A percentile compares a stretch with the other conserved stretches of the same genome.
Evolutionary conservation across 2,888 invertebrate genomes (phyloP).

Genomic region (Diaprepes abbreviatus): DNA sequence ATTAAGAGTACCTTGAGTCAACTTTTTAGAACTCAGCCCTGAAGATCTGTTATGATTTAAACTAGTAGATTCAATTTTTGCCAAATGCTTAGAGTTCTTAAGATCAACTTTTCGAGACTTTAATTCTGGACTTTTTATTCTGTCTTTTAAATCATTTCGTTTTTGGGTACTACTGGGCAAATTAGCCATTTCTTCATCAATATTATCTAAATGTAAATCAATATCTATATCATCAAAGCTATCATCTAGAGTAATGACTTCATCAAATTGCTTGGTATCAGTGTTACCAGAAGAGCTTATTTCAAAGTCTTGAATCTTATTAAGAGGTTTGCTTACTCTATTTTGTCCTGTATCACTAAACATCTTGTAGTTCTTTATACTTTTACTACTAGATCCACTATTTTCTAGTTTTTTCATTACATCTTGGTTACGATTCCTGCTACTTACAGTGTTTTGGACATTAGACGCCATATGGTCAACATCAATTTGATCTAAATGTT

Average conservation of each 20-base stretch:
- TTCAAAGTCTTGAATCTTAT: background rate
- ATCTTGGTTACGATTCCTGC: background rate
- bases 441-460: too few relatives aligned
- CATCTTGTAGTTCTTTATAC: too few relatives aligned
- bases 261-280: background rate
- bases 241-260: slow-evolving; percentile 53
- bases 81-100: background rate
- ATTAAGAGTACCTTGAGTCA: slow-evolving; percentile 40
- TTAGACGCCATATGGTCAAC: background rate
- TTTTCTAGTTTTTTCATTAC: background rate
- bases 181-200: slow-evolving; percentile 46
- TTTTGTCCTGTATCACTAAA: too few relatives aligned
- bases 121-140: slow-evolving; percentile 19
- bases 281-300: background rate
- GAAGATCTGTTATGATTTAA: background rate
- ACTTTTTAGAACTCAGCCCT: slow-evolving; percentile 22
- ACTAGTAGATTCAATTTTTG: background rate
- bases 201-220: slow-evolving; percentile 57
- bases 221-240: slow-evolving; percentile 61
- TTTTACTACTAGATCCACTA: background rate
- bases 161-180: slow-evolving; percentile 42
- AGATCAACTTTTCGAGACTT: background rate
- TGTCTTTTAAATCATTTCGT: slow-evolving; percentile 15
- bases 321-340: background rate
- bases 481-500: slow-evolving; percentile 41